Base-by-base conservation (phyloP, 2,797 vertebrate genomes). In the Pagetopsis macropterus region DNA sequence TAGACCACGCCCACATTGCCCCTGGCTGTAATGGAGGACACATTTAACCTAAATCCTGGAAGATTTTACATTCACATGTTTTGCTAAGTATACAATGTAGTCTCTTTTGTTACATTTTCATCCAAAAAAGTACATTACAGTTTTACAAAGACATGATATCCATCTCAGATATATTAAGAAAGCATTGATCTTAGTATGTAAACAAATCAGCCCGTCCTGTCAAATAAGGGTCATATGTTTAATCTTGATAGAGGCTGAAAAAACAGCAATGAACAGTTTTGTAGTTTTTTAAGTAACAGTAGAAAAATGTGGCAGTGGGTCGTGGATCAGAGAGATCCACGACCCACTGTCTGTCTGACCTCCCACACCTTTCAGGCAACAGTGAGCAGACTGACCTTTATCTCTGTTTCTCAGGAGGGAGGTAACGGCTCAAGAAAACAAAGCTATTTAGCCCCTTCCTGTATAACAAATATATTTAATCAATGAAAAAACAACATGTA, bases 301-400 rank as follows among this genome's bases (percentile, higher is more conserved):
- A 51, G 56, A 88, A 68, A 78, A 77, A 89, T 87, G 87, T 84
- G 81, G 56, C 76, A 64, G 83, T 86, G 76, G 81, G 86, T 75
- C 40, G 58, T 62, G 64, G 51, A 75, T 81, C 68, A 63, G 62
- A 75, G 74, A 82, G n/a, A n/a, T n/a, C n/a, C n/a, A n/a, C n/a
- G n/a, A n/a, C n/a, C n/a, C n/a, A n/a, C n/a, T n/a, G n/a, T n/a
- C n/a, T n/a, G 83, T 82, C 78, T 82, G 85, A 91, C 91, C 85
- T 88, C 90, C 93, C 91, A 93, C 92, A 84, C 70, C 78, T 77
- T 85, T 27, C 84, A 89, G 87, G 76, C 77, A 83, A 44, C 70
- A 74, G 58, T 37, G 59, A 73, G 23, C 54, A 65, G 41, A 33
- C 54, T 78, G 91, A 92, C 90, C 90, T 94, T 92, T 92, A 75